Percentiles rank a stretch among this genome's conserved stretches.
phyloP scores from a whole-genome alignment of 2,797 vertebrate species.

The Typhlichthys subterraneus region DNA sequence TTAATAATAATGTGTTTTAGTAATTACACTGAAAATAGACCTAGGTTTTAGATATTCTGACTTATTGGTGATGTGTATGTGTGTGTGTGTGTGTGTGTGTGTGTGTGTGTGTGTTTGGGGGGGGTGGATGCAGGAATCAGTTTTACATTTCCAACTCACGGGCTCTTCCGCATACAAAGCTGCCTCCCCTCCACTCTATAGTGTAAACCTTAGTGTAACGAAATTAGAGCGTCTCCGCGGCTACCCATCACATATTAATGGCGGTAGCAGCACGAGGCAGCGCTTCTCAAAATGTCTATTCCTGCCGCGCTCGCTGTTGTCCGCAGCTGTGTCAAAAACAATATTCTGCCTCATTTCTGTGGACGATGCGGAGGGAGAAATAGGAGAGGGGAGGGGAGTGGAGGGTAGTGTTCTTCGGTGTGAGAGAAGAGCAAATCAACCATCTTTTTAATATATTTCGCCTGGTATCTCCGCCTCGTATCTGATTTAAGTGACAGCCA shows the following conservation, averaged over 20 bases:
- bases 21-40: no score
- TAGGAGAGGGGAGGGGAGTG: background rate
- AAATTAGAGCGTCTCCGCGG: conserved; percentile 72
- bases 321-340: conserved; percentile 76
- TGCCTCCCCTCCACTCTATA: conserved; percentile 25
- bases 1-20: no score
- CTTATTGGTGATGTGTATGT: background rate
- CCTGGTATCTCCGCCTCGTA: conserved; percentile 36
- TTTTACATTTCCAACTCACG: conserved; percentile 29
- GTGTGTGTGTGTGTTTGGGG: conserved; percentile 17
- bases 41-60: no score
- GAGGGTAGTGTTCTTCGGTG: background rate
- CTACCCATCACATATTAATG: conserved; percentile 81
- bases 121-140: conserved; percentile 21
- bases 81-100: conserved; percentile 1
- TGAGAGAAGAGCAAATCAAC: conserved; percentile 10
- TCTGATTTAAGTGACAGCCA: conserved; percentile 57
- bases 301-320: conserved; percentile 46
- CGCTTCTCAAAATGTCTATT: conserved; percentile 64
- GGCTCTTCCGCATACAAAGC: conserved; percentile 4
- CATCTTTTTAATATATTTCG: conserved; percentile 36
- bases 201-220: conserved; percentile 81
- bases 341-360: conserved; percentile 71
- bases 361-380: conserved; percentile 26
- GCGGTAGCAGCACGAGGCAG: conserved; percentile 61